Conservation (phyloP, 2,797 vertebrate genomes). For the Chaetodon trifasciatus region DNA sequence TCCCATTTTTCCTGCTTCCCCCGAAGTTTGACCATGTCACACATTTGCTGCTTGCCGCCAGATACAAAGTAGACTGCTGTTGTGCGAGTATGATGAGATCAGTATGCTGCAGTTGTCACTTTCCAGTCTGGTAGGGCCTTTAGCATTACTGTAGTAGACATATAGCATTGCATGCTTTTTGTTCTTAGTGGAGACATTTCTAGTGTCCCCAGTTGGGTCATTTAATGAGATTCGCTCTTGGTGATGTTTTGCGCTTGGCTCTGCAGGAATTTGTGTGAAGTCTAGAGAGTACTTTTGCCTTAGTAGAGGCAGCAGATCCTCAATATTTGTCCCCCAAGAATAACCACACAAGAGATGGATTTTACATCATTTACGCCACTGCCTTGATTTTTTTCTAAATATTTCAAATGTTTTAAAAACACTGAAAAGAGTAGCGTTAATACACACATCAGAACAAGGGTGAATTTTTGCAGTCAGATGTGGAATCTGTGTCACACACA, state of each 20-base stretch:
- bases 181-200: conserved; percentile 28
- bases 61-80: conserved; percentile 16
- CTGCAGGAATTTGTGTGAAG: conserved; percentile 49
- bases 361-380: not conserved
- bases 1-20: not conserved
- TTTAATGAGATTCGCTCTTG: conserved; percentile 39
- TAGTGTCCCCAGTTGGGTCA: conserved; percentile 15
- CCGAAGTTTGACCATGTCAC: conserved; percentile 12
- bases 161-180: conserved; percentile 35
- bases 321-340: conserved; percentile 1
- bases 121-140: conserved; percentile 39
- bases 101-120: conserved; percentile 27
- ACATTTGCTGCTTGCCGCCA: not conserved
- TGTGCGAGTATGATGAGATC: conserved; percentile 17
- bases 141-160: conserved; percentile 19
- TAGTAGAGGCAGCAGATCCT: not conserved
- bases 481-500: not conserved
- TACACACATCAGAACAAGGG: not conserved
- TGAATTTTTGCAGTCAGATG: conserved; percentile 14
- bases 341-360: not conserved
- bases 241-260: conserved; percentile 36
- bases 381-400: conserved; percentile 49
- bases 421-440: not conserved
- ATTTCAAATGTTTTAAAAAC: conserved; percentile 11
- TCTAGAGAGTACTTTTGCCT: conserved; percentile 15